A percentile compares a stretch with the other conserved stretches of the same genome.
These are phyloP conservation scores for Himantopus leucocephalus DNA, from an alignment of 2,113 vertebrate species.

Conservation along the genomic window DNA sequence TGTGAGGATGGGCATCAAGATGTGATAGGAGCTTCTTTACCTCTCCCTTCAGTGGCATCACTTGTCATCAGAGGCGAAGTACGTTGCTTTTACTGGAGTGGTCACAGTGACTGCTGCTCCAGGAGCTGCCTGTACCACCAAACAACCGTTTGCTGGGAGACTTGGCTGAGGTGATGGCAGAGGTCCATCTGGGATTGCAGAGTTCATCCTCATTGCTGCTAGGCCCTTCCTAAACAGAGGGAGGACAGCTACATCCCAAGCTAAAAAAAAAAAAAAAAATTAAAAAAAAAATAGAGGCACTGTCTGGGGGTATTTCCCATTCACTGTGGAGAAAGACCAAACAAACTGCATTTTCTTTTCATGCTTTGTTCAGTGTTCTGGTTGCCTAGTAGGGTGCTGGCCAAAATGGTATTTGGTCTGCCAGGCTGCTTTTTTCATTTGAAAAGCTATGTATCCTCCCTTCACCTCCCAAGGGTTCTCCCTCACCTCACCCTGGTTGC, in stretches of 20 bases:
- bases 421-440: not conserved
- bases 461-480: not conserved
- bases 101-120: not conserved
- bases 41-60: not conserved
- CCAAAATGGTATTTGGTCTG: not conserved
- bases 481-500: not conserved
- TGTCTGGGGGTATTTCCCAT: not conserved
- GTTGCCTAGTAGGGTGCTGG: not conserved
- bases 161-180: not conserved
- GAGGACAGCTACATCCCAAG: not conserved
- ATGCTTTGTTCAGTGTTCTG: not conserved
- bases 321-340: not conserved
- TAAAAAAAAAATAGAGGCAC: not conserved
- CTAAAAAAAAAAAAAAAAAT: not conserved
- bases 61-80: not conserved
- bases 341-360: not conserved
- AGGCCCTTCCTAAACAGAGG: not conserved
- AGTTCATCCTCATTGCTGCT: not conserved
- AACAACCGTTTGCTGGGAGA: not conserved
- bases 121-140: not conserved
- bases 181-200: not conserved
- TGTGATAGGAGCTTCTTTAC: not conserved
- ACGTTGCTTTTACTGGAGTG: not conserved
- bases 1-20: accelerated
- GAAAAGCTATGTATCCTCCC: not conserved